Evolutionary conservation across 2,797 vertebrate species (phyloP), one percentile per base, ranked within the genome.

Genomic region (Smutsia temminckii): DNA sequence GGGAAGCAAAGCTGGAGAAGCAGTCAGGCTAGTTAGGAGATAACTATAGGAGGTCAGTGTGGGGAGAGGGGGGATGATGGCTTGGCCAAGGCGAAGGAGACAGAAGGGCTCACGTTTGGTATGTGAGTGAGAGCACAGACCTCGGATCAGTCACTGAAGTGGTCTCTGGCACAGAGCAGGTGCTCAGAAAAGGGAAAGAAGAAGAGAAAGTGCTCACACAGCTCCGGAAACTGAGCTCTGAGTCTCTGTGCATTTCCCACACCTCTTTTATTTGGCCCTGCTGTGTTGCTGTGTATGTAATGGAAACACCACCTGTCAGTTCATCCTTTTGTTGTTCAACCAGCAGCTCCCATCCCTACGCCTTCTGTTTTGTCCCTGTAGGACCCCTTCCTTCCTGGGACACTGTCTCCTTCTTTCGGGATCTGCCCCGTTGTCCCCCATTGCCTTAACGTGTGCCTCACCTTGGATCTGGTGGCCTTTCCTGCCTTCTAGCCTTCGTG

Each of bases 211-310:
- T 21, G 46, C 32, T 6, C 17, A 27, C 14, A 5, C 2, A 10
- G 69, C 16, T 29, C 55, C 17, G 11, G 42, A 42, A 55, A 74
- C n/a, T 66, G 8, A 4, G 21, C 51, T 46, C 51, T 0, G 10
- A 25, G n/a, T 3, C 25, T 9, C 40, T 42, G 53, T 46, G 40
- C 3, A 4, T 46, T n/a, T 34, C 23, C 6, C 40, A 49, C 0
- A 1, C 34, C 23, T 74, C 74, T 16, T 78, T 37, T 21, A 13
- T 14, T 51, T 75, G 51, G 12, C 46, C 59, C 20, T 23, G 32
- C 27, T 8, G 8, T 32, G 29, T 0, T 27, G 32, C 27, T 11
- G 8, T 34, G 29, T 0, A 1, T 17, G 14, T 7, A 12, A 17
- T 20, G 25, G 25, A 29, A 42, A 40, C 4, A 40, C 42, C 61